Base-by-base conservation (phyloP, 2,113 vertebrate genomes). In the Rhagologus leucostigma region DNA sequence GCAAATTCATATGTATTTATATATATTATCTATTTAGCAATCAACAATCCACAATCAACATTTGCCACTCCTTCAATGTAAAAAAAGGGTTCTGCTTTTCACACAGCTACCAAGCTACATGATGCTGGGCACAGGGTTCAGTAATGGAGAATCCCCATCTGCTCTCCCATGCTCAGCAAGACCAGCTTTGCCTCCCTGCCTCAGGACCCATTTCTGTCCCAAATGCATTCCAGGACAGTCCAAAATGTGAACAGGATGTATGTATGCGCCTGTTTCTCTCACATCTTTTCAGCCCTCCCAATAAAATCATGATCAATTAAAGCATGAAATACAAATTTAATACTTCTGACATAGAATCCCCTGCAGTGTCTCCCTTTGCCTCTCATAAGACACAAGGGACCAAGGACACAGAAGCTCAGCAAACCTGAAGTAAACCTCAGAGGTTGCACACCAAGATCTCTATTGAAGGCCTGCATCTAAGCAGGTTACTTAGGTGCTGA, bases 131-230 rank as follows among this genome's bases (percentile, higher is more conserved):
- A 24, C 37, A 56, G n/a, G 10, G 12, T 2, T 39, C 78, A 60
- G 49, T 13, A 42, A 35, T 0, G 0, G 44, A 76, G 46, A 78
- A 49, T 29, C 37, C n/a, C 33, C 1, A 3, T 5, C 18, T 33
- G 9, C 42, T 59, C 27, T 82, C 41, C 55, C 6, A 5, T 4
- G 30, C 14, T 60, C 44, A 78, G n/a, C 39, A 68, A 80, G 26
- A 53, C 3, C 30, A 55, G 30, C 37, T 52, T 8, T 20, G 7
- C 3, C 24, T 5, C 24, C 6, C 9, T 17, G 22, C 10, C 33
- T 26, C 1, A 6, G 33, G 22, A 32, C 13, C 22, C 27, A 16
- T 35, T 84, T 87, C 44, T 68, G 16, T 53, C 29, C 16, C 27
- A 50, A 7, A 39, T 9, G 23, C 2, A 0, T 44, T 49, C 30